Base-by-base conservation (phyloP, 2,888 invertebrate genomes). In the Tridacna gigas region DNA sequence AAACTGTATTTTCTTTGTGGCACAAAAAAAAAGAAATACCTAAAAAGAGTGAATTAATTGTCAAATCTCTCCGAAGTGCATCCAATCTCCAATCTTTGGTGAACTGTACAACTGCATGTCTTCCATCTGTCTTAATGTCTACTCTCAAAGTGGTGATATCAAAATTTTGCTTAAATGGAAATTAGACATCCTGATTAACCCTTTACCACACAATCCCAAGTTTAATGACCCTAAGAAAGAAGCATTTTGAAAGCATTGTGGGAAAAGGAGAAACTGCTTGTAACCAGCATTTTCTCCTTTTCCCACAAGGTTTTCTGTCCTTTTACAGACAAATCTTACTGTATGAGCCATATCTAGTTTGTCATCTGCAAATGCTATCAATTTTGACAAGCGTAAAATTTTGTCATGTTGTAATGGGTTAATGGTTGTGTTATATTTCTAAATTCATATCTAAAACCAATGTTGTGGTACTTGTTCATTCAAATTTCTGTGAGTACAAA, bases 31-130 rank as follows among this genome's bases (percentile, higher is more conserved):
- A n/a, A 18, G 20, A 45, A 26, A 61, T 93, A 97, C 97, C 97
- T 90, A 98, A 95, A 95, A 98, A 99, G 97, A 99, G 98, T 0
- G 99, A 98, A 96, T 99, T 99, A 81, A 99, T 97, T 0, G 99
- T 99, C 2, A 99, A 96, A 95, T 99, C 99, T 91, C 99, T 96
- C 89, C 99, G 96, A 93, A 97, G 97, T 0, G 99, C 98, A 96
- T 99, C 99, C 85, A 98, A 94, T 92, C 97, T 96, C 96, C 96
- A 96, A 86, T 96, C 97, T 74, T 96, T 98, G 0, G 99, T 99
- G 94, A 97, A 99, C 92, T 97, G 96, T 9, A 99, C 99, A 93
- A 98, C 97, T 7, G 99, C 99, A 95, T 98, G 98, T 47, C 99
- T 96, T 0, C 99, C 99, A 95, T 99, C 97, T 3, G 99, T 99